Evolutionary conservation across 2,113 vertebrate genomes (phyloP).

Genomic region (Columba livia): DNA sequence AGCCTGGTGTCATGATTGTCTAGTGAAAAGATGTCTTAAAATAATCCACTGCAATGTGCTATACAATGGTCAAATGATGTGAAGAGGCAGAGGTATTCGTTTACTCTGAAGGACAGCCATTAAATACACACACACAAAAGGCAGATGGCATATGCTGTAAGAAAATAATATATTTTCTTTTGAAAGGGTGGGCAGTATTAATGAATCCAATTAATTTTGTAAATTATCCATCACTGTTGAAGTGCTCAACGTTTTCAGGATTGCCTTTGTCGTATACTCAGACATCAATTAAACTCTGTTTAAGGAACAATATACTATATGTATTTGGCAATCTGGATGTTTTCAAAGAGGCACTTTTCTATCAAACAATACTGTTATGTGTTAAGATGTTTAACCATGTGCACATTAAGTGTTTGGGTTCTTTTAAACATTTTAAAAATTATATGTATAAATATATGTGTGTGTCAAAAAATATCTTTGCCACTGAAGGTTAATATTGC

Average conservation of each 20-base stretch:
- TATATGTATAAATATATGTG: neutral
- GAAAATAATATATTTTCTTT: neutral
- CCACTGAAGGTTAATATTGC: neutral
- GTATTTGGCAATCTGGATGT: neutral
- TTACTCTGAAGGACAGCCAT: neutral
- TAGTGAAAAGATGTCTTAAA: slow-evolving; percentile 40
- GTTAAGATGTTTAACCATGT: neutral
- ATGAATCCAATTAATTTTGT: neutral
- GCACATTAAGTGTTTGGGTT: neutral
- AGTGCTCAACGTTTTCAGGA: neutral
- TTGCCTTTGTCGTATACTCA: slow-evolving; percentile 13
- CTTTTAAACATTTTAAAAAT: neutral
- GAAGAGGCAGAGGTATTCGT: neutral
- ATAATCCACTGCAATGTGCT: neutral
- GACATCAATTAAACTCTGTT: neutral
- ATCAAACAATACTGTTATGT: neutral
- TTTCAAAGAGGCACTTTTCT: neutral
- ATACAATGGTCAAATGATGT: neutral
- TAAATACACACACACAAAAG: neutral
- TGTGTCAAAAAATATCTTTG: neutral
- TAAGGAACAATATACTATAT: neutral
- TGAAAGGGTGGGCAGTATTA: neutral
- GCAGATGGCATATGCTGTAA: neutral
- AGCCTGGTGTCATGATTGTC: slow-evolving; percentile 32
- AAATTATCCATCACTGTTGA: neutral